Evolutionary conservation across 2,113 vertebrate genomes (phyloP), one percentile per base, ranked within the genome.

Genomic region (Platysteira castanea): DNA sequence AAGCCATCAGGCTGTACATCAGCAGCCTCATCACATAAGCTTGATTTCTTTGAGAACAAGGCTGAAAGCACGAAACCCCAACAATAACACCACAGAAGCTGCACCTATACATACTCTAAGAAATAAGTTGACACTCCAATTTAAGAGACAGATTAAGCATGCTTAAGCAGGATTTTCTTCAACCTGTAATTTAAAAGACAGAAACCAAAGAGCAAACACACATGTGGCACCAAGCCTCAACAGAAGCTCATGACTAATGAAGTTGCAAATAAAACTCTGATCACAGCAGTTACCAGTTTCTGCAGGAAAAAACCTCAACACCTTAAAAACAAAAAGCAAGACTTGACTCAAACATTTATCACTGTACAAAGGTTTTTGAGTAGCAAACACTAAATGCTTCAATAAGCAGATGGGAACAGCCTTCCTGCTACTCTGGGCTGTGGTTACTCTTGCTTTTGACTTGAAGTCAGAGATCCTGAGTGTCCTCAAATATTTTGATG

Each of bases 211-310:
- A 73, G 78, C 89, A 87, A 87, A 91, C 81, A 96, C 84, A 92
- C 83, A 86, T 44, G 87, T 89, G 87, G 92, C 42, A 84, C 93
- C 85, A 93, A 87, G 52, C 56, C 81, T 77, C 76, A 70, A 91
- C 87, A 86, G 91, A 95, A 97, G 80, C 49, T 83, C 44, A 19
- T 95, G 96, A 97, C 80, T 97, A 94, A 97, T 47, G 42, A 89
- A 90, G 59, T 30, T 90, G 90, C 77, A 87, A 89, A 69, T 16
- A 42, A 77, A 82, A 75, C 69, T 94, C 86, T 94, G 88, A 96
- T 93, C 53, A 35, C 19, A 78, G 59, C 52, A 95, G 41, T 94
- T 92, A 84, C 28, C 57, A 39, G 35, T 74, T 92, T 85, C 79
- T 90, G 28, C 64, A 64, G 41, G 16, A 11, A 59, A 60, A 78